Conservation (phyloP, 2,113 vertebrate species). For the Myotis brandtii region DNA sequence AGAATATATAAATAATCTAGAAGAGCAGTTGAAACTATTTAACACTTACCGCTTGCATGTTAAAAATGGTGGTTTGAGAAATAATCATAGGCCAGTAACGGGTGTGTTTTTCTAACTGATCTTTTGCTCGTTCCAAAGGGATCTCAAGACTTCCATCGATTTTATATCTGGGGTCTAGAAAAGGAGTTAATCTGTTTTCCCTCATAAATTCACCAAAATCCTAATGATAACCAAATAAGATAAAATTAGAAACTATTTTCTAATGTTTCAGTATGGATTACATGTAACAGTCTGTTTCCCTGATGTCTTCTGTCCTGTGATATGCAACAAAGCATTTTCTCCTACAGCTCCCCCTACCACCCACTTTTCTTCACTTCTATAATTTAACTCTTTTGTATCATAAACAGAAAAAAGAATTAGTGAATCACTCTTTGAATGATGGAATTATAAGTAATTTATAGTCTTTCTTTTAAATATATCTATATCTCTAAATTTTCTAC, state of each 20-base stretch:
- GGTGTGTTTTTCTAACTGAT: constrained; percentile 96
- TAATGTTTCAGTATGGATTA: constrained; percentile 75
- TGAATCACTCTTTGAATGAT: constrained; percentile 19
- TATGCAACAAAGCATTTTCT: background rate
- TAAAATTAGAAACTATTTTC: constrained; percentile 86
- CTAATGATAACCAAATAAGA: constrained; percentile 90
- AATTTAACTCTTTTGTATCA: constrained; percentile 32
- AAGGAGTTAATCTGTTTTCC: constrained; percentile 97
- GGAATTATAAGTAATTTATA: background rate
- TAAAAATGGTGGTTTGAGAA: constrained; percentile 99
- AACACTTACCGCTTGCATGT: constrained; percentile 98
- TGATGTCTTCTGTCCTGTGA: constrained; percentile 45
- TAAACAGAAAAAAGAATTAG: background rate
- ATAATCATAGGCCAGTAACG: constrained; percentile 99
- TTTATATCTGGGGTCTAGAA: constrained; percentile 91
- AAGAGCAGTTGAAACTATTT: background rate
- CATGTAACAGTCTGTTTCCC: constrained; percentile 70
- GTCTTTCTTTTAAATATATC: background rate
- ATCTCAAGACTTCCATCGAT: constrained; percentile 90
- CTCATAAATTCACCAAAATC: constrained; percentile 99
- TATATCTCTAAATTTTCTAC: constrained; percentile 12
- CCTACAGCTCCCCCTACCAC: background rate
- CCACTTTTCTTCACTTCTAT: background rate
- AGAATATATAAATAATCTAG: background rate
- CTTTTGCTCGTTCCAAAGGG: constrained; percentile 94